Percentiles rank a stretch among this genome's conserved stretches.
Conservation (phyloP, 64 coral and sea anemone genomes). For the Montipora foliosa region DNA sequence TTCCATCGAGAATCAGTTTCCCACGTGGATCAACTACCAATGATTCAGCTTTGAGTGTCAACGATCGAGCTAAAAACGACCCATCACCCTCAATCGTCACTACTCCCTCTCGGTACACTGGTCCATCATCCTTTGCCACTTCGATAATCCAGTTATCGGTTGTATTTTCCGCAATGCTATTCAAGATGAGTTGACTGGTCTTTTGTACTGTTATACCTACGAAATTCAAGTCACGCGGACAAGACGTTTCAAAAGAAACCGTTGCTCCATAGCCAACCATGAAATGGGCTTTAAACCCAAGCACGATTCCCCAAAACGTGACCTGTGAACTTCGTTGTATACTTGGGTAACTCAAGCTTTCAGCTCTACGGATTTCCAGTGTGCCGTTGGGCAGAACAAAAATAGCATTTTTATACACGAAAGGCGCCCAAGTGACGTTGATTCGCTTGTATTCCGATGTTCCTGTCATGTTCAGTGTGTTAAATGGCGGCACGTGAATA, state of each 20-base stretch:
- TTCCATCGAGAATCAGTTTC: conserved; percentile 70
- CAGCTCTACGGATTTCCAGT: conserved; percentile 78
- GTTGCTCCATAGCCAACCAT: conserved; percentile 88
- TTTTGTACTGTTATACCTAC: conserved; percentile 96
- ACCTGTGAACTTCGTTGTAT: conserved; percentile 76
- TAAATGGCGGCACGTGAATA: conserved; percentile 85
- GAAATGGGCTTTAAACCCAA: conserved; percentile 75
- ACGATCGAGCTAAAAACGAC: conserved; percentile 51
- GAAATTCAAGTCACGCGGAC: conserved; percentile 82
- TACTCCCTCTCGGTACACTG: conserved; percentile 78
- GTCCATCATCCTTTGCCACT: conserved; percentile 74
- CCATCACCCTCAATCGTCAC: conserved; percentile 94
- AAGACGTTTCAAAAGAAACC: conserved; percentile 70
- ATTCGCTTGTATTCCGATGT: conserved; percentile 83
- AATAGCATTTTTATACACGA: conserved; percentile 72
- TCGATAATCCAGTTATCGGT: conserved; percentile 78
- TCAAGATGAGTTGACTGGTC: conserved; percentile 73
- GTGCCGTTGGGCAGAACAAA: conserved; percentile 94
- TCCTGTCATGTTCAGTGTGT: conserved; percentile 84
- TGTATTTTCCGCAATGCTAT: conserved; percentile 67
- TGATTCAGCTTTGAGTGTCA: conserved; percentile 69
- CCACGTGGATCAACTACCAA: conserved; percentile 81
- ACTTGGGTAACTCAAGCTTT: conserved; percentile 74
- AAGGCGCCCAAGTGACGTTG: conserved; percentile 93
- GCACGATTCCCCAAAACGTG: conserved; percentile 81